These are phyloP conservation scores for Pseudomyrmex flavicornis DNA, from an alignment of 1,140 invertebrate genomes.

Conservation along the genomic window DNA sequence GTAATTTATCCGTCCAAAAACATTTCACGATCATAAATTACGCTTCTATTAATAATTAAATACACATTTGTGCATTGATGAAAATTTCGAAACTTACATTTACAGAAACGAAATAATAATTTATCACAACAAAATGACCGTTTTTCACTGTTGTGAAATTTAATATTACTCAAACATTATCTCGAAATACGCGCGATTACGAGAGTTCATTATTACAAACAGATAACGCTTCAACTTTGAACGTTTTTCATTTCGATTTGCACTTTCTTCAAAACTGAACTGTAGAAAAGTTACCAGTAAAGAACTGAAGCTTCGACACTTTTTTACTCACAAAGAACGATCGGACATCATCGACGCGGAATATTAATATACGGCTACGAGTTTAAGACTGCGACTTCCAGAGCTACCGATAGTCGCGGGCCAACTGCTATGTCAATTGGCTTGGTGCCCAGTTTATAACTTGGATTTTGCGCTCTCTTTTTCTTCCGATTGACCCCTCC, in stretches of 20 bases:
- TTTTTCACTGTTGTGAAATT: too few relatives aligned
- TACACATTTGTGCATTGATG: background rate
- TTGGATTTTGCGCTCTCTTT: slow-evolving; percentile 70
- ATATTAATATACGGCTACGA: slow-evolving; percentile 77
- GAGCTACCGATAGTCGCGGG: slow-evolving; percentile 81
- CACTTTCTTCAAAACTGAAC: background rate
- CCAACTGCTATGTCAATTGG: slow-evolving; percentile 85
- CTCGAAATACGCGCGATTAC: background rate
- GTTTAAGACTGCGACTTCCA: slow-evolving; percentile 74
- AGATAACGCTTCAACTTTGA: background rate
- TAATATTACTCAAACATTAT: background rate
- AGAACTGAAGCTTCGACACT: slow-evolving; percentile 27
- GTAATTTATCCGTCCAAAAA: background rate
- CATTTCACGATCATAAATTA: slow-evolving; percentile 12
- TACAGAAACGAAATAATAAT: slow-evolving; percentile 7
- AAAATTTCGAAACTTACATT: slow-evolving; percentile 1
- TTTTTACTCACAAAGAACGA: slow-evolving; percentile 79
- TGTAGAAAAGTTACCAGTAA: too few relatives aligned
- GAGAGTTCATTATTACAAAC: background rate
- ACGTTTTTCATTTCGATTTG: background rate
- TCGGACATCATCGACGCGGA: slow-evolving; percentile 76
- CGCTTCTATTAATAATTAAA: background rate
- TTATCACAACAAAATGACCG: background rate
- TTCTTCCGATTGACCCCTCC: slow-evolving; percentile 37
- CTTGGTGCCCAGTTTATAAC: slow-evolving; percentile 85